Evolutionary conservation across 2,797 vertebrate genomes (phyloP).

Genomic region (Dromococcyx pavoninus): DNA sequence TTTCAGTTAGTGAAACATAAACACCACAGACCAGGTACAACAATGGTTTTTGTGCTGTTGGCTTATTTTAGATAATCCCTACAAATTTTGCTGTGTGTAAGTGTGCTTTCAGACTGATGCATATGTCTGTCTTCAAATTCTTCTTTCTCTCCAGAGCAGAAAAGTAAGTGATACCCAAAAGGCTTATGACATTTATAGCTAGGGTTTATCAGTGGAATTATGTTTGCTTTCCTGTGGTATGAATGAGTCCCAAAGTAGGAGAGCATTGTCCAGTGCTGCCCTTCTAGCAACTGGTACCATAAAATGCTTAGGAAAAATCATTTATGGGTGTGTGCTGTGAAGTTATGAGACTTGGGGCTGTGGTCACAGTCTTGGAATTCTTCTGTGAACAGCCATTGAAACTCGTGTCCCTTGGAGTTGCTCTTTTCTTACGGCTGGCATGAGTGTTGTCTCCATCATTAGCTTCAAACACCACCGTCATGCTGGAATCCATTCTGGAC

Average conservation of each 20-base stretch:
- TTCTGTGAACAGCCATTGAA: slow-evolving; percentile 66
- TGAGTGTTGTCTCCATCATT: slow-evolving; percentile 70
- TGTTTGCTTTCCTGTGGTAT: background rate
- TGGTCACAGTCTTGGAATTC: slow-evolving; percentile 67
- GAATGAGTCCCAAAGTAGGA: background rate
- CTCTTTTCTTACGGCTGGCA: slow-evolving; percentile 75
- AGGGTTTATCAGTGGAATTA: background rate
- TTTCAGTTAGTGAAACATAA: background rate
- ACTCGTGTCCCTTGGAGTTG: slow-evolving; percentile 62
- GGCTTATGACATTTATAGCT: background rate
- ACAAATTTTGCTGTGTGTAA: background rate
- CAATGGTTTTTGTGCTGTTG: background rate
- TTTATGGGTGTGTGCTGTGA: slow-evolving; percentile 70
- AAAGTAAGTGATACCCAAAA: background rate
- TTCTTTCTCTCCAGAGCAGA: background rate
- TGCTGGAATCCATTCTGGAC: slow-evolving; percentile 85
- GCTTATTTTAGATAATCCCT: background rate
- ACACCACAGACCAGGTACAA: background rate
- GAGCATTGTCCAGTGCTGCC: background rate
- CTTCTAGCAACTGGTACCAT: background rate
- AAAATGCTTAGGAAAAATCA: slow-evolving; percentile 71
- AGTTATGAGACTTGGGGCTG: slow-evolving; percentile 73
- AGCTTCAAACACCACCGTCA: slow-evolving; percentile 79
- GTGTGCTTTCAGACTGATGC: background rate
- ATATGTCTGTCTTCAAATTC: background rate